Conservation (phyloP, 2,888 invertebrate species). For the Archips xylosteana region DNA sequence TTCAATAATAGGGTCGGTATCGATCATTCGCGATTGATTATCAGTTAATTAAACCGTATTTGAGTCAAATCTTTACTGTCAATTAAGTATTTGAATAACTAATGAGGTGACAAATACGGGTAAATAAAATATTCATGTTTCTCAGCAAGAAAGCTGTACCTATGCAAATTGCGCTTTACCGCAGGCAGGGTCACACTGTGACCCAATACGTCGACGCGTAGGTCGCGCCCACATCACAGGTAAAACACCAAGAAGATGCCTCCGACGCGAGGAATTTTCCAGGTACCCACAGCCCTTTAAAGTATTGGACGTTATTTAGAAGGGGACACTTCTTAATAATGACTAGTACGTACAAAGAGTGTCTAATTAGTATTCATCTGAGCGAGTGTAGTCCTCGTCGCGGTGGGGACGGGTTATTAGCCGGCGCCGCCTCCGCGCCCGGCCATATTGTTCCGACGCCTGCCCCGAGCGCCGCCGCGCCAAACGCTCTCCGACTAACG, state of each 20-base stretch:
- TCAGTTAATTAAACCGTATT: too few species aligned
- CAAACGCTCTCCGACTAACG: slow-evolving; percentile 72
- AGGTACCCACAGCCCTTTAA: slow-evolving; percentile 11
- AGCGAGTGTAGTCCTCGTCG: slow-evolving; percentile 82
- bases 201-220: slow-evolving; percentile 48
- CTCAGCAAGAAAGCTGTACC: slow-evolving; percentile 43
- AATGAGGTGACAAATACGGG: slow-evolving; percentile 43
- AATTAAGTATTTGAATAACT: slow-evolving; percentile 11
- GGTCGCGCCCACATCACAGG: slow-evolving; percentile 28
- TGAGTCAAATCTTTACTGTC: too few species aligned
- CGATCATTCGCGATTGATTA: too few species aligned
- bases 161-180: slow-evolving; percentile 18
- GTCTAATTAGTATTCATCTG: slow-evolving; percentile 85
- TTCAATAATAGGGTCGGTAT: too few species aligned
- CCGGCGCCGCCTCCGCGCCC: slow-evolving; percentile 84
- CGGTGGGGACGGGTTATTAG: slow-evolving; percentile 86
- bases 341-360: slow-evolving; percentile 71
- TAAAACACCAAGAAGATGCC: slow-evolving; percentile 4
- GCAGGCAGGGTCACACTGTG: slow-evolving; percentile 45
- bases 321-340: slow-evolving; percentile 45
- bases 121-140: slow-evolving; percentile 50
- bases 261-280: neutral
- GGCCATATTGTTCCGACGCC: slow-evolving; percentile 83
- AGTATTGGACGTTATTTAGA: slow-evolving; percentile 23
- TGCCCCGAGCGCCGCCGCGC: slow-evolving; percentile 80